Base-by-base conservation (phyloP, 64 coral and sea anemone genomes). In the Montipora capricornis region DNA sequence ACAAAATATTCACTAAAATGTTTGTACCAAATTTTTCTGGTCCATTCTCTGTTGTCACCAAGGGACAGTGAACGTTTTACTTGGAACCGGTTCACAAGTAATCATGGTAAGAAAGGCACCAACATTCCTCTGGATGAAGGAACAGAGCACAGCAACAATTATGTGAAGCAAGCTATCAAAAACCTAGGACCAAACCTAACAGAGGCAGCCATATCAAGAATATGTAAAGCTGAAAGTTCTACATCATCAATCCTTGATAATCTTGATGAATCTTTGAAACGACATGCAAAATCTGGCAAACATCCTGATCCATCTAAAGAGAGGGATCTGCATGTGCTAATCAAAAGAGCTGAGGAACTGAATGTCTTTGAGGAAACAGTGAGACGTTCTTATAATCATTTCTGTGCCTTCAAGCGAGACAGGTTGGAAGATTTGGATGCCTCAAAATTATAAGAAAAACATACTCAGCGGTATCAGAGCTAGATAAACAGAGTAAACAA, bases 81-180 rank as follows among this genome's bases (percentile, higher is more conserved):
- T 58, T 91, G 90, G 90, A 91, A 91, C 70, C 49, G 79, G 2
- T 83, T 51, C 3, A 68, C 82, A 4, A 91, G 84, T 74, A 91
- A 91, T 75, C 7, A 8, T 83, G 26, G 80, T 59, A 91, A 82
- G 64, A 44, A 80, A 13, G 88, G 93, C 3, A 37, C 70, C 26
- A 95, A 95, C 87, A 90, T 95, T 80, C 93, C 93, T 58, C 87
- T 90, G 44, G 79, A 90, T 90, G 87, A 90, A 70, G 24, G 52
- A 24, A 90, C 87, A 76, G 93, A 95, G 24, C 93, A 95, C 89
- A 82, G 75, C 58, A 55, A 91, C 44, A 95, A 95, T 59, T 90
- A 62, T 13, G 29, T 94, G 2, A 94, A 88, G 44, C 92, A 94
- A 45, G 49, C 57, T 49, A 94, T 88, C 76, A 94, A 80, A 80